These are phyloP conservation scores for Lampris incognitus DNA, from an alignment of 2,113 vertebrate genomes.

Conservation along the genomic window DNA sequence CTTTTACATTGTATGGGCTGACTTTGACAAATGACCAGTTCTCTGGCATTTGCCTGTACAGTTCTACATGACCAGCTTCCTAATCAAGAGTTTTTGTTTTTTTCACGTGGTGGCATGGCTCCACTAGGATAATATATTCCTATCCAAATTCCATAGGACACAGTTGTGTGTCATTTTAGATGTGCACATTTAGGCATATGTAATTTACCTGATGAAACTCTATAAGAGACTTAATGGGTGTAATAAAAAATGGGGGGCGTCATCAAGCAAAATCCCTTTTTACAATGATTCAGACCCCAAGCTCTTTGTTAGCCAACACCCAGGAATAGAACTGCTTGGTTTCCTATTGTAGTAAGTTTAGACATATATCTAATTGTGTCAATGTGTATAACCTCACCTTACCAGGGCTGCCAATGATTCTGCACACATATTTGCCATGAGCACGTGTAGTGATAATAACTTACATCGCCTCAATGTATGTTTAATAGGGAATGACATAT, in stretches of 20 bases:
- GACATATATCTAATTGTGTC: no score
- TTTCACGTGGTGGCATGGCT: no score
- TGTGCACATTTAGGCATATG: conserved; percentile 8
- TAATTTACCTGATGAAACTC: not conserved
- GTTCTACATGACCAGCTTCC: not conserved
- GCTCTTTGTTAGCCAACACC: no score
- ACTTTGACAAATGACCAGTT: not conserved
- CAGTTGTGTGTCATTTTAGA: conserved; percentile 2
- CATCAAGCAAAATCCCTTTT: conserved; percentile 18
- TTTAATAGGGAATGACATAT: no score
- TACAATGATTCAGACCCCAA: not conserved
- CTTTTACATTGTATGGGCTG: not conserved
- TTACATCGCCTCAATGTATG: no score
- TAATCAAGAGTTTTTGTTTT: not conserved
- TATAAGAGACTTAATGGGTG: conserved; percentile 13
- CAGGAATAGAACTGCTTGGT: no score
- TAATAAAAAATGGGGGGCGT: not conserved
- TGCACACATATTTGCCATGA: no score
- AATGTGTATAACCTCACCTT: no score
- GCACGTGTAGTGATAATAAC: no score
- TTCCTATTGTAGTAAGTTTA: no score
- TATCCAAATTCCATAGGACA: not conserved
- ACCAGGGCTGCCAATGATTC: no score
- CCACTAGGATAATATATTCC: not conserved
- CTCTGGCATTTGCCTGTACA: no score